Evolutionary conservation across 2,888 invertebrate genomes (phyloP).

Genomic region (Eupithecia vulgata): DNA sequence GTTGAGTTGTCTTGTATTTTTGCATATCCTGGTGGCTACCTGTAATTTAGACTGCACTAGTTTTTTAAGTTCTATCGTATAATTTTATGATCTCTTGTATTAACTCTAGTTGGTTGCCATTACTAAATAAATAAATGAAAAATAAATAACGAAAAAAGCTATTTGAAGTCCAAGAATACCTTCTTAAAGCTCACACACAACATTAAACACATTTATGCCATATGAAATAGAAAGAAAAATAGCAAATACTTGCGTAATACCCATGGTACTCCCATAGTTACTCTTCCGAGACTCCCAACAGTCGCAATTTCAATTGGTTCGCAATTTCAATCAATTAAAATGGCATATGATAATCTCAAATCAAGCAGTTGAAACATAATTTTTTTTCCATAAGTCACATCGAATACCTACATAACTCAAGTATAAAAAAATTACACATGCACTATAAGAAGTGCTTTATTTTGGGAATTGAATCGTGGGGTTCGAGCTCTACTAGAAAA

Average conservation of each 20-base stretch:
- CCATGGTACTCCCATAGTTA: neutral
- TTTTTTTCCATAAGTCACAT: neutral
- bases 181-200: neutral
- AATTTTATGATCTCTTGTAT: too few species aligned
- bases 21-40: too few species aligned
- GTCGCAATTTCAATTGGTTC: neutral
- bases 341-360: neutral
- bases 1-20: too few species aligned
- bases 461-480: neutral
- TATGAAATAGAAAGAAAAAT: neutral
- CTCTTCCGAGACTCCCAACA: neutral
- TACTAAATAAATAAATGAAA: too few species aligned
- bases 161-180: neutral
- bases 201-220: too few species aligned
- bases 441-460: neutral
- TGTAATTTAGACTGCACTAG: too few species aligned
- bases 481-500: neutral
- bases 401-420: neutral
- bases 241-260: neutral
- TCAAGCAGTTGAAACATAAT: neutral
- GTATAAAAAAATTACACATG: neutral
- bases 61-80: too few species aligned
- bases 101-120: too few species aligned
- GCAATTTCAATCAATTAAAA: neutral
- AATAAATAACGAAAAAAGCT: too few species aligned